Percentiles rank a stretch among this genome's conserved stretches.
Conservation (phyloP, 2,797 vertebrate genomes). For the Schizopygopsis malacanthus region DNA sequence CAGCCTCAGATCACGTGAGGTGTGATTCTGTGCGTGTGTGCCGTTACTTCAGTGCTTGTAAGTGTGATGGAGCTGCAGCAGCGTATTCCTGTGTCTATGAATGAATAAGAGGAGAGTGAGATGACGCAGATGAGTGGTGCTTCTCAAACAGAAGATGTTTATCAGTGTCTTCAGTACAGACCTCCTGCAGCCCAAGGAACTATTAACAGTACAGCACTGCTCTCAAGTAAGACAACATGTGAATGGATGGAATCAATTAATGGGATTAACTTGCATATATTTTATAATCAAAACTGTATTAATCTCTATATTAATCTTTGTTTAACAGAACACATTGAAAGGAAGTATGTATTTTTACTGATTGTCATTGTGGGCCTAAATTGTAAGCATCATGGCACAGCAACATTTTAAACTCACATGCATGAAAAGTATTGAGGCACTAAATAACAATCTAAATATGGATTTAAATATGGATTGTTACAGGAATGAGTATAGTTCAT, state of each 20-base stretch:
- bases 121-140: background rate
- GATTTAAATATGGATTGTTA: background rate
- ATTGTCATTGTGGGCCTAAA: background rate
- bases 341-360: background rate
- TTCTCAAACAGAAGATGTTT: constrained; percentile 35
- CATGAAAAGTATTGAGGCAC: background rate
- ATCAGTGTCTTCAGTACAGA: constrained; percentile 25
- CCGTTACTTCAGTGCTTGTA: background rate
- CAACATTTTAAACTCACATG: background rate
- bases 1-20: background rate
- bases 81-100: background rate
- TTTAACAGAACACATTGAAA: background rate
- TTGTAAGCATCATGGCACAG: constrained; percentile 16
- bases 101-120: constrained; percentile 27
- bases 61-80: constrained; percentile 34
- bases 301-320: background rate
- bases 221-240: constrained; percentile 33
- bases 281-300: background rate
- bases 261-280: too few species aligned
- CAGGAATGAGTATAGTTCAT: background rate
- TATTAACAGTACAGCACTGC: background rate
- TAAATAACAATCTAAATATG: background rate
- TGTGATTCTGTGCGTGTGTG: background rate
- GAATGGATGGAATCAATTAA: background rate
- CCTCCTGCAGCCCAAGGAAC: background rate